Evolutionary conservation across 2,797 vertebrate species (phyloP).

Genomic region (Silurus lanzhouensis): DNA sequence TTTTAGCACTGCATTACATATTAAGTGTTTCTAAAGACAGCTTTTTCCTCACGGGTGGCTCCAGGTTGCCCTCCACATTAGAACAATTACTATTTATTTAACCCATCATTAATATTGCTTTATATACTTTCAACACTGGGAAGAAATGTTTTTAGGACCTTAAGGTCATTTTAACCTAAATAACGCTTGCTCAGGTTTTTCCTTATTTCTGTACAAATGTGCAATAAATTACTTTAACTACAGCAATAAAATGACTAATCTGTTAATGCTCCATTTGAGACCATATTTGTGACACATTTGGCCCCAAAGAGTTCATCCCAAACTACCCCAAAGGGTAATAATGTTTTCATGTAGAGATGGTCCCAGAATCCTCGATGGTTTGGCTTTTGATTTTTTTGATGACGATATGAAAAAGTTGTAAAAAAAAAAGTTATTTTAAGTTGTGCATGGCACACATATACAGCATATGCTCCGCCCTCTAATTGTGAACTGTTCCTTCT

Average conservation of each 20-base stretch:
- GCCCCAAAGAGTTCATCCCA: background rate
- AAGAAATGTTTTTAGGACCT: background rate
- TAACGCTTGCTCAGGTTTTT: background rate
- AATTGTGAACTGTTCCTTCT: background rate
- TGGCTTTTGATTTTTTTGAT: too few species aligned
- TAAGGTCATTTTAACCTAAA: background rate
- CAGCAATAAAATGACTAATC: too few species aligned
- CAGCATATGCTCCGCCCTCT: too few species aligned
- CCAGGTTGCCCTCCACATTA: background rate
- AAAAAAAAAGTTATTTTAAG: too few species aligned
- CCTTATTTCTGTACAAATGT: background rate
- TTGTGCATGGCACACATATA: too few species aligned
- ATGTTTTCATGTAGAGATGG: background rate
- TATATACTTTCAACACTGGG: background rate
- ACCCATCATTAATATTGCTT: too few species aligned
- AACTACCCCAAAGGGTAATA: background rate
- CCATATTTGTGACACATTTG: background rate
- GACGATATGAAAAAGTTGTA: too few species aligned
- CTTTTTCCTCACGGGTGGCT: background rate
- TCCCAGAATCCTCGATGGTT: too few species aligned
- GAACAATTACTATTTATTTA: background rate
- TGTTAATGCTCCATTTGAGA: background rate
- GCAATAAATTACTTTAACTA: background rate
- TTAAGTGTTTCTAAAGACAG: background rate
- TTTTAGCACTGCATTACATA: background rate